phyloP scores from a whole-genome alignment of 1,140 invertebrate genomes.

The Andrena cerasifolii region DNA sequence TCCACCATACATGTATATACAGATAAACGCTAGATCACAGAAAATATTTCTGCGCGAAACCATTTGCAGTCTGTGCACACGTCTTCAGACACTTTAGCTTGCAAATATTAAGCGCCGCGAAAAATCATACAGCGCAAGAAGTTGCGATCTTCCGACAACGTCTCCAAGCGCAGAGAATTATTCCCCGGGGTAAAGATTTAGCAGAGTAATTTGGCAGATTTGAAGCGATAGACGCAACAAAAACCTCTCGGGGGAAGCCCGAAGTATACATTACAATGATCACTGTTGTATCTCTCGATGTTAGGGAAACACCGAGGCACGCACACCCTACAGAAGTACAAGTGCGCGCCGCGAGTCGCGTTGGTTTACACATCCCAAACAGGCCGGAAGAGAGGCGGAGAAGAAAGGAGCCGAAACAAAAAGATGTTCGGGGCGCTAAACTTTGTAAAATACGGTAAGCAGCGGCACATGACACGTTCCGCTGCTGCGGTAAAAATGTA shows the following conservation, averaged over 20 bases:
- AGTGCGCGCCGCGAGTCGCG: conserved; percentile 3
- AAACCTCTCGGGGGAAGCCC: too few species aligned
- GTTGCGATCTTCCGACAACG: too few species aligned
- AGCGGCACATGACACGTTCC: conserved; percentile 26
- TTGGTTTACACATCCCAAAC: not conserved
- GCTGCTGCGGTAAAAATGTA: conserved; percentile 50
- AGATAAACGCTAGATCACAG: too few species aligned
- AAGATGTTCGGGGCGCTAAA: not conserved
- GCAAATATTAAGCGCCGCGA: too few species aligned
- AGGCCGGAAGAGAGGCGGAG: not conserved
- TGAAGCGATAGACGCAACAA: conserved; percentile 2
- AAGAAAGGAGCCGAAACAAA: conserved; percentile 19
- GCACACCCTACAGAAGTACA: not conserved
- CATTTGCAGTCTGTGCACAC: too few species aligned
- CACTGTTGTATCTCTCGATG: not conserved
- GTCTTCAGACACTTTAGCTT: too few species aligned
- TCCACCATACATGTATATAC: too few species aligned
- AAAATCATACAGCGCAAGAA: too few species aligned
- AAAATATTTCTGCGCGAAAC: too few species aligned
- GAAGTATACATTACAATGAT: not conserved
- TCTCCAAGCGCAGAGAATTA: too few species aligned
- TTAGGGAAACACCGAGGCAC: not conserved
- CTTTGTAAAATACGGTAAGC: conserved; percentile 30
- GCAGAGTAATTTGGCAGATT: too few species aligned
- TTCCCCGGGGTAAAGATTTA: too few species aligned